A percentile compares a stretch with the other conserved stretches of the same genome.
These are phyloP conservation scores for Cybosia mesomella DNA, from an alignment of 2,888 invertebrate species.

Conservation along the genomic window DNA sequence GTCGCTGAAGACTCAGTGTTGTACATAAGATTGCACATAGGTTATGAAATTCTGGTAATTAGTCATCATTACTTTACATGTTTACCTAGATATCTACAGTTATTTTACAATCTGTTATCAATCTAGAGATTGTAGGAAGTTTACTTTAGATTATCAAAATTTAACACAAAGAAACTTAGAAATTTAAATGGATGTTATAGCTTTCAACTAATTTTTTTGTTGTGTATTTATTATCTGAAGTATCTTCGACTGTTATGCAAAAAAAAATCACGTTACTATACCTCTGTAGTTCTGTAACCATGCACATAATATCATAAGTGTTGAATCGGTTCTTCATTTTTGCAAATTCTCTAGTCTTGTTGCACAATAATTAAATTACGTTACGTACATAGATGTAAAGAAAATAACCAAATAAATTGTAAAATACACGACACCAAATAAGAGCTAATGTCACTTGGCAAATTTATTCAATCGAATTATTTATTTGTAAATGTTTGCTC, in stretches of 20 bases:
- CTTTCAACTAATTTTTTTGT: background rate
- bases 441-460: background rate
- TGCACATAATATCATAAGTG: slow-evolving; percentile 96
- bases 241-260: background rate
- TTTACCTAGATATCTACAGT: background rate
- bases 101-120: background rate
- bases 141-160: background rate
- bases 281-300: slow-evolving; percentile 95
- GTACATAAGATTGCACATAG: background rate
- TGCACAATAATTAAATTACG: slow-evolving; percentile 27
- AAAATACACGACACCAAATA: background rate
- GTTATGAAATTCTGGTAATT: background rate
- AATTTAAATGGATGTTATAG: background rate
- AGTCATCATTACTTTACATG: background rate
- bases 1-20: background rate
- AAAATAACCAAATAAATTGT: slow-evolving; percentile 7
- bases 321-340: slow-evolving; percentile 97
- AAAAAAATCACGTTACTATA: background rate
- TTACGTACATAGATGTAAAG: slow-evolving; percentile 7
- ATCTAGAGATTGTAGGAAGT: background rate
- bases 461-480: background rate
- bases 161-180: background rate
- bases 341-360: slow-evolving; percentile 24
- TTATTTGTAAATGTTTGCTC: background rate
- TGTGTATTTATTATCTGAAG: no score